Evolutionary conservation across 1,140 invertebrate species (phyloP), one percentile per base, ranked within the genome.

Genomic region (Drosophila ogumai): DNA sequence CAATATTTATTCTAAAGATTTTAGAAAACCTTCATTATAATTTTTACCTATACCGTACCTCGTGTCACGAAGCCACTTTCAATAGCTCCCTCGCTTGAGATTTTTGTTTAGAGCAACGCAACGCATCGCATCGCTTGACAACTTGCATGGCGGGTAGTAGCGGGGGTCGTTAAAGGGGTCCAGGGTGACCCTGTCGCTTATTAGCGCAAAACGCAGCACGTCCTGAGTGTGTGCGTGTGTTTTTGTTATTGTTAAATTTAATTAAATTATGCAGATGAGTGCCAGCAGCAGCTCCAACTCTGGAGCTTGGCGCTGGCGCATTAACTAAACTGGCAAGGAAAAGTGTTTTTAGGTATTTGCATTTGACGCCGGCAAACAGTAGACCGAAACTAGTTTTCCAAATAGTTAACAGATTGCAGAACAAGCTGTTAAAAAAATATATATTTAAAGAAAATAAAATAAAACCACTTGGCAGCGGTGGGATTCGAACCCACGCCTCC

Each of bases 401-500:
- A 38, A 59, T 44, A 10, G 28, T 72, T 82, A 40, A 32, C 81
- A 84, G 66, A 65, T 67, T 69, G 54, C 22, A 47, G 15, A 76
- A 80, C 75, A 66, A 63, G 47, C 31, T 58, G 8, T n/a, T 17
- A 28, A 31, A 28, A 6, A 34, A 28, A 28, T 0, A 28, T 22
- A 22, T 22, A 28, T 28, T 6, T 28, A 15, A n/a, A 1, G 12
- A 41, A 49, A 32, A 46, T 10, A 17, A 55, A 17, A 40, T 25
- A 43, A 43, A 43, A 6, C 41, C 25, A 47, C 76, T 82, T 86
- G 97, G 96, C 97, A 98, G 97, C 97, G 97, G 97, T 98, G 97
- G 97, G 97, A 98, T 98, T 98, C 97, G 97, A 98, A 98, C 97
- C 97, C 97, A 98, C 97, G 97, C 97, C 97, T 96, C 96, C 96